Base-by-base conservation (phyloP, 2,113 vertebrate genomes). In the Carlito syrichta region DNA sequence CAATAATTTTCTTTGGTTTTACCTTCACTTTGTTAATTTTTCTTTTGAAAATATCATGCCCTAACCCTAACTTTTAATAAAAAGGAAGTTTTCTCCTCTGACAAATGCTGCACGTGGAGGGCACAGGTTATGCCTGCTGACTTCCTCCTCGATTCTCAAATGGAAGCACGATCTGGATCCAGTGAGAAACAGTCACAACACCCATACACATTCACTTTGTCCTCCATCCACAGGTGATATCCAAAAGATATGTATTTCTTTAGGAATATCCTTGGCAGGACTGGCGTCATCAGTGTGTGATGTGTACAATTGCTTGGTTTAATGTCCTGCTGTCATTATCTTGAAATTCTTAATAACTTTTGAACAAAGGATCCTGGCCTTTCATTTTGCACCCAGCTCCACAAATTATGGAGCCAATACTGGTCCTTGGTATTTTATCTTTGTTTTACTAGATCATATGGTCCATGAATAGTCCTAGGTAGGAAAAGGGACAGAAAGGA, bases 321-420 rank as follows among this genome's bases (percentile, higher is more conserved):
- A 76, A 22, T 69, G 10, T 11, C 94, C 7, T 73, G 3, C 3
- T 84, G 25, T 30, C 25, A n/a, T 23, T 86, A n/a, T 79, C n/a
- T 94, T 91, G 38, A 97, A 91, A 93, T 69, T 83, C 68, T 95
- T 90, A 82, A 27, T 73, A 85, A 63, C 16, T 54, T 87, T 81
- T 82, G n/a, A 84, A 54, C 69, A 86, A 71, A 11, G 8, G 23
- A 45, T 71, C 60, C 16, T 62, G 17, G 9, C 48, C 68, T 91
- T 94, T 92, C 32, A 43, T 89, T 90, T 78, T 96, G 1, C 32
- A 71, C 17, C 35, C 68, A 2, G 5, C 25, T 79, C 69, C 23
- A 85, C 45, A 89, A 85, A 73, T 71, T 69, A 76, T 73, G 5
- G 89, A 86, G 16, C 25, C 13, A 40, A 6, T 86, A 74, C n/a